A percentile compares a stretch with the other conserved stretches of the same genome.
These are phyloP conservation scores for Aspidapion aeneum DNA, from an alignment of 2,888 invertebrate species.

Conservation along the genomic window DNA sequence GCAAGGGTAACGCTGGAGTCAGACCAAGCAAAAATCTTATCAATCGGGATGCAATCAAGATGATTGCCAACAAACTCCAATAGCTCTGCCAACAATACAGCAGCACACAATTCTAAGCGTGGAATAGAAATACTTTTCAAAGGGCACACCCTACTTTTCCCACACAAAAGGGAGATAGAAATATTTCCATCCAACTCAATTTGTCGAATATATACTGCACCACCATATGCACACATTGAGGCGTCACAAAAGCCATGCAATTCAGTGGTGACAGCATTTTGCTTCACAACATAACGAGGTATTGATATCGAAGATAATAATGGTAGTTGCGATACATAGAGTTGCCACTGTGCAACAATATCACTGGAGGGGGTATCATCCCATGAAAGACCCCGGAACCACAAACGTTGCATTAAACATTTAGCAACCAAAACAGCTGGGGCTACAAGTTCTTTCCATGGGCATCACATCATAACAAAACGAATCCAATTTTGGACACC, in stretches of 20 bases:
- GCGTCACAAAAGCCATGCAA: conserved; percentile 10
- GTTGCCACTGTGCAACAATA: background rate
- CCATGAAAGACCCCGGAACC: conserved; percentile 1
- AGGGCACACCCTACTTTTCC: conserved; percentile 20
- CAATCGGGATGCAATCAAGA: no score
- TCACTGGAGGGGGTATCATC: conserved; percentile 4
- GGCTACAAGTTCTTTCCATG: background rate
- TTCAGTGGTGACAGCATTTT: conserved; percentile 3
- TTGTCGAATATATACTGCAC: no score
- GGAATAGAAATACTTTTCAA: conserved; percentile 17
- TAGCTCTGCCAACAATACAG: conserved; percentile 7
- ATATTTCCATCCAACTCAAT: background rate
- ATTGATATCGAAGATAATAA: background rate
- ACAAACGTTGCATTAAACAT: background rate
- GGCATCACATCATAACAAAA: background rate
- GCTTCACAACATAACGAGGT: background rate
- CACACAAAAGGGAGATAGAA: conserved; percentile 4
- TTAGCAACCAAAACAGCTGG: background rate
- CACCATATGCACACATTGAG: no score
- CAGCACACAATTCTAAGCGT: conserved; percentile 21
- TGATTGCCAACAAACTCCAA: no score
- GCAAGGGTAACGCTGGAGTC: background rate
- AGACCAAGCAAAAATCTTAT: background rate
- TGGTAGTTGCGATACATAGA: background rate
- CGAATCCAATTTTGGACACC: background rate